Conservation (phyloP, 2,888 invertebrate species). For the Diploptera punctata region DNA sequence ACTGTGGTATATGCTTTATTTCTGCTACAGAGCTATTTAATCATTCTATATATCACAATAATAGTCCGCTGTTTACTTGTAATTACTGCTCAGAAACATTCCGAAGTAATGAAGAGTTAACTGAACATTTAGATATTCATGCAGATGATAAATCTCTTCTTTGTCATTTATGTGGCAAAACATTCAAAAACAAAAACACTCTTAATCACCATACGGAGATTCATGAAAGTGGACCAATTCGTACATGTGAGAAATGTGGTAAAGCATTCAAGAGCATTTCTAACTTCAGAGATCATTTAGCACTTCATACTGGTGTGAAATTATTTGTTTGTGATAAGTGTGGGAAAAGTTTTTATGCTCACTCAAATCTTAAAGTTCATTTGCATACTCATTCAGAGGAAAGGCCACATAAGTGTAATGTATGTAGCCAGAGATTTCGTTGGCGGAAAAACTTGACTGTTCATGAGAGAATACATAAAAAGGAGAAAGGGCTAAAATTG, state of each 20-base stretch:
- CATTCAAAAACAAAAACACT: background rate
- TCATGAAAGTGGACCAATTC: background rate
- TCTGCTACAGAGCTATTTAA: background rate
- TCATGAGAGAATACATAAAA: constrained; percentile 1
- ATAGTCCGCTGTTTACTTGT: background rate
- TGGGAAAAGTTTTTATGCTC: constrained; percentile 2
- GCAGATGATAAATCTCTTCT: background rate
- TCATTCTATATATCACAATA: background rate
- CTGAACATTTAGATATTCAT: background rate
- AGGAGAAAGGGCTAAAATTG: background rate
- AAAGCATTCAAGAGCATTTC: constrained; percentile 2
- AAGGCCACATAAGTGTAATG: background rate
- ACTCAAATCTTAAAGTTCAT: background rate
- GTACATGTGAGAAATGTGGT: constrained; percentile 6
- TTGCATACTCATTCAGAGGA: background rate
- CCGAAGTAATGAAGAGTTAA: background rate
- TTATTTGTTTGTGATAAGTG: background rate
- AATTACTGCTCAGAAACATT: background rate
- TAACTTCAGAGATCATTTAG: background rate
- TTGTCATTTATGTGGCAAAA: background rate
- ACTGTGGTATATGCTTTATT: background rate
- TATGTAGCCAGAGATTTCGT: constrained; percentile 6
- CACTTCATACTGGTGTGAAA: background rate
- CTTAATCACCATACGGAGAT: background rate
- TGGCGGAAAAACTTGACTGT: constrained; percentile 1